phyloP scores from a whole-genome alignment of 2,888 invertebrate species.

The Pseudococcus viburni region DNA sequence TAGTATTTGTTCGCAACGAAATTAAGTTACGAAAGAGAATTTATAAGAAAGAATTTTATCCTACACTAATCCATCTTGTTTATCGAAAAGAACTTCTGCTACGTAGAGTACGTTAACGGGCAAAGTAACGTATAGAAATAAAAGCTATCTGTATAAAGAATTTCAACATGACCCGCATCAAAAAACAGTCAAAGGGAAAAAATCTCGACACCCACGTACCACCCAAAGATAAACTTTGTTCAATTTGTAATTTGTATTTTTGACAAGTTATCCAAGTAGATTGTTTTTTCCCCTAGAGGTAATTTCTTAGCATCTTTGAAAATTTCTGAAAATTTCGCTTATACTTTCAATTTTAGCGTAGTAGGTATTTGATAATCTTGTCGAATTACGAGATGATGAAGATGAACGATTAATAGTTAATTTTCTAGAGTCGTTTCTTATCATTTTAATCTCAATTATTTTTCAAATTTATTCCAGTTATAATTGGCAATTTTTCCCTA shows the following conservation, averaged over 20 bases:
- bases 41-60: conserved; percentile 5
- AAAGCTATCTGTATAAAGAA: neutral
- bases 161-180: conserved; percentile 9
- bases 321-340: neutral
- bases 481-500: neutral
- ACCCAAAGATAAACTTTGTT: neutral
- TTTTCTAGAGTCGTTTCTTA: neutral
- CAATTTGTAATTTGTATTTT: conserved; percentile 35
- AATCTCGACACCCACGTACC: neutral
- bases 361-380: neutral
- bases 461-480: neutral
- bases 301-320: neutral
- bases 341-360: neutral
- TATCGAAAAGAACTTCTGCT: conserved; percentile 16
- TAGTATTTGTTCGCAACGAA: conserved; percentile 36
- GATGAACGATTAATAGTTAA: neutral
- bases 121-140: neutral
- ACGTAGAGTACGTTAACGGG: neutral
- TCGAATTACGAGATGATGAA: neutral
- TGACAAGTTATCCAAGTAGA: conserved; percentile 5
- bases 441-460: conserved; percentile 9
- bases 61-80: conserved; percentile 29
- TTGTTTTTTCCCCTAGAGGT: neutral
- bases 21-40: conserved; percentile 33
- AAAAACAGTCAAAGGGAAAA: neutral